Base-by-base conservation (phyloP, 2,113 vertebrate genomes). In the Crotophaga sulcirostris region DNA sequence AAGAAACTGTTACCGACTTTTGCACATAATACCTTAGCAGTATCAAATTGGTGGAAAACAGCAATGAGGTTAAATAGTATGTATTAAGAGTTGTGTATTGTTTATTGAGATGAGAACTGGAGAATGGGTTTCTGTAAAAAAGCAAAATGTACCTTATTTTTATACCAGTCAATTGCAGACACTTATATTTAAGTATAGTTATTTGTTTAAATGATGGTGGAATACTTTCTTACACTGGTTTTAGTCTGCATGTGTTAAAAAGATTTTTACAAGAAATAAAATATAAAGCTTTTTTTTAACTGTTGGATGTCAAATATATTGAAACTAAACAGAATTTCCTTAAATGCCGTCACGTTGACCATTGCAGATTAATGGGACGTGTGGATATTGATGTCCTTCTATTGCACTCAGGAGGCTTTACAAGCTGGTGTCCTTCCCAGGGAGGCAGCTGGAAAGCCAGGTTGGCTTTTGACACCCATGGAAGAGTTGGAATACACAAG, bases 141-240 rank as follows among this genome's bases (percentile, higher is more conserved):
- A 54, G 79, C 55, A 97, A 98, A 97, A 98, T 66, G 83, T 98
- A 98, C 94, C 97, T 98, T 98, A 98, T 98, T 98, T 98, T 98
- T 99, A 98, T 98, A 99, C 98, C 97, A 97, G 97, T 96, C 97
- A 97, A 97, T 97, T 98, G 98, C 99, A 99, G 98, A 99, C 98
- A 97, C 97, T 98, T 98, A 98, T 97, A 98, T 98, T 98, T 98
- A 98, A 98, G 98, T 98, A 98, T 95, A 96, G 98, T 98, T 98
- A 98, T 98, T 98, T 98, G 98, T 98, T 98, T 98, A 98, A 98
- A 98, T 83, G 84, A 98, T 98, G 98, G 98, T 98, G 98, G 97
- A 20, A 98, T 97, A 98, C 97, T 99, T 99, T 99, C 98, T 98
- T 99, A 99, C 99, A 99, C 99, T 99, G 99, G 99, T 99, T 99